phyloP scores from a whole-genome alignment of 2,797 vertebrate species.

The Mormyrops boulengeri region DNA sequence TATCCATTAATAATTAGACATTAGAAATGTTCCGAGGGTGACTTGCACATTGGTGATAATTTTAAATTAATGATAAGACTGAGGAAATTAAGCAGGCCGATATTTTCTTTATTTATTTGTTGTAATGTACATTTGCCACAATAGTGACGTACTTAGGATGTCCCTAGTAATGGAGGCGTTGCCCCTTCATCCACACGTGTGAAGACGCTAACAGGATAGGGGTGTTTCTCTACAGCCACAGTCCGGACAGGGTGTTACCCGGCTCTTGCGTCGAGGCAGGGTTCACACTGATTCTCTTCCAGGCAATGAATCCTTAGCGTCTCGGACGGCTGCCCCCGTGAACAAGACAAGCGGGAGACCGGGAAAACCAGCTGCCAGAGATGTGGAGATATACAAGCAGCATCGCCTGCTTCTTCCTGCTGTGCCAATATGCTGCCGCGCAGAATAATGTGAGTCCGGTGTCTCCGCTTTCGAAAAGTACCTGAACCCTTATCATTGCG shows the following conservation, averaged over 20 bases:
- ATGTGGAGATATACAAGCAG: slow-evolving; percentile 56
- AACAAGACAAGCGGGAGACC: neutral
- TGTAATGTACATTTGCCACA: neutral
- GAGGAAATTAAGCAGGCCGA: neutral
- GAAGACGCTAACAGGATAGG: neutral
- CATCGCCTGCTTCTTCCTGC: slow-evolving; percentile 42
- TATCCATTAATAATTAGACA: neutral
- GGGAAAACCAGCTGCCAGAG: neutral
- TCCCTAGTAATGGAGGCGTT: neutral
- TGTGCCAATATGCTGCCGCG: slow-evolving; percentile 45
- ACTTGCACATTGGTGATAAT: neutral
- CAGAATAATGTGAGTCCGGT: slow-evolving; percentile 54
- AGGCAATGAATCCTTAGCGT: neutral
- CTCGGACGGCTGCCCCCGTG: neutral
- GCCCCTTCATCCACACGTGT: neutral
- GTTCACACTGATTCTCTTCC: neutral
- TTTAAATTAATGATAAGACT: neutral
- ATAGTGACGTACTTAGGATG: slow-evolving; percentile 1
- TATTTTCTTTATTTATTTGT: neutral
- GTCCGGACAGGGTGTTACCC: slow-evolving; percentile 1
- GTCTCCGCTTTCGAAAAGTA: neutral
- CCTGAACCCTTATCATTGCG: neutral
- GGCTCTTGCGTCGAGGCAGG: neutral
- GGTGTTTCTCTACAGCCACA: neutral
- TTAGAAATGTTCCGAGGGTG: neutral